Base-by-base conservation (phyloP, 1,140 invertebrate genomes). In the Leguminivora glycinivorella region DNA sequence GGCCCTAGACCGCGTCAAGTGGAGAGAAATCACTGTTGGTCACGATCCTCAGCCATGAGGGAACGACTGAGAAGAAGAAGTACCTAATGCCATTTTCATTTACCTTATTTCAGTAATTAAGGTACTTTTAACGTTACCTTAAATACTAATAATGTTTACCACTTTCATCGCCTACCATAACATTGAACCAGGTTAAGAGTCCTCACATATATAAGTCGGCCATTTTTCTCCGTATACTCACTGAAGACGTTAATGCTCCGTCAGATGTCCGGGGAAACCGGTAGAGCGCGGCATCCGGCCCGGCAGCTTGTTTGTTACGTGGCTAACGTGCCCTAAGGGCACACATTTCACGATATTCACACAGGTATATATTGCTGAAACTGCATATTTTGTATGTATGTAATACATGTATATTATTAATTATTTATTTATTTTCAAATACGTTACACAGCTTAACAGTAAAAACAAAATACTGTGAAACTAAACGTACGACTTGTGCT, bases 241-340 rank as follows among this genome's bases (percentile, higher is more conserved):
- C 82, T 80, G 78, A 75, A 78, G 74, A 75, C 70, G 75, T 72
- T 80, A 85, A 80, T 79, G 76, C 77, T 71, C 70, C 74, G 75
- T 70, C 75, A 77, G 79, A 80, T 82, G 80, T 82, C 81, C 80
- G 77, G 68, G 43, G 66, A 69, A 79, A 76, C 77, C 79, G 74
- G 79, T 78, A 73, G 76, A 78, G 82, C 80, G 75, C 58, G 40
- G 72, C 74, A 75, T 82, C 80, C 83, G 77, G 77, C 25, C 70
- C 76, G 78, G 79, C 78, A 80, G 79, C 75, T 77, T 82, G 80
- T 82, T 83, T 82, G 79, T 76, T 79, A 70, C 71, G 14, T 3
- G 4, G 24, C 56, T n/a, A 43, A 43, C 40, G n/a, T n/a, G n/a
- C n/a, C n/a, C n/a, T n/a, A 43, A 43, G n/a, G 2, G 34, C 34